Evolutionary conservation across 2,888 invertebrate genomes (phyloP).

Genomic region (Tineola bisselliella): DNA sequence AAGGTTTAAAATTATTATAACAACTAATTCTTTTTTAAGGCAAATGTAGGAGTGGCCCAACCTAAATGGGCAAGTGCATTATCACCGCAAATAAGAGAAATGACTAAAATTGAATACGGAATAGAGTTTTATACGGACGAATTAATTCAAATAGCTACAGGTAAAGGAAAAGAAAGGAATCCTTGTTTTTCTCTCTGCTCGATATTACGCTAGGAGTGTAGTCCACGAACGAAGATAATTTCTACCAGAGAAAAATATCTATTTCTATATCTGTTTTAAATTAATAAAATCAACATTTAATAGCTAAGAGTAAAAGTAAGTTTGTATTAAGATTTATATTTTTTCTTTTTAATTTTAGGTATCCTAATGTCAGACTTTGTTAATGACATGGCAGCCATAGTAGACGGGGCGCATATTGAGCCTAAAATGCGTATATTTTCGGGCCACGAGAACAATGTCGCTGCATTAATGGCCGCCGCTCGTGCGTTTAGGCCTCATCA

Average conservation of each 20-base stretch:
- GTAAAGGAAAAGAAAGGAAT: slow-evolving; percentile 24
- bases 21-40: slow-evolving; percentile 32
- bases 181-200: too few species aligned
- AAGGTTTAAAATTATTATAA: neutral
- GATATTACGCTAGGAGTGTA: too few species aligned
- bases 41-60: slow-evolving; percentile 42
- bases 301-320: slow-evolving; percentile 4
- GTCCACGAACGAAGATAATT: too few species aligned
- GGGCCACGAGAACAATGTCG: slow-evolving; percentile 73
- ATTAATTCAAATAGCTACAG: slow-evolving; percentile 43
- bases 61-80: slow-evolving; percentile 47
- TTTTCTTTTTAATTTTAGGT: slow-evolving; percentile 34
- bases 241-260: too few species aligned
- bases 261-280: too few species aligned
- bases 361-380: slow-evolving; percentile 58
- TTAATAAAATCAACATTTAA: too few species aligned
- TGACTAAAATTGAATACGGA: slow-evolving; percentile 55
- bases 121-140: slow-evolving; percentile 41
- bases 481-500: slow-evolving; percentile 65
- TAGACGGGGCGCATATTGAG: slow-evolving; percentile 40
- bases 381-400: slow-evolving; percentile 46
- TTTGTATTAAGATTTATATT: neutral
- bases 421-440: slow-evolving; percentile 62
- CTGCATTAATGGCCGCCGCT: slow-evolving; percentile 65
- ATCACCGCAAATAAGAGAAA: slow-evolving; percentile 50